Conservation (phyloP, 2,888 invertebrate genomes). For the Zhuqinia jingwanae region DNA sequence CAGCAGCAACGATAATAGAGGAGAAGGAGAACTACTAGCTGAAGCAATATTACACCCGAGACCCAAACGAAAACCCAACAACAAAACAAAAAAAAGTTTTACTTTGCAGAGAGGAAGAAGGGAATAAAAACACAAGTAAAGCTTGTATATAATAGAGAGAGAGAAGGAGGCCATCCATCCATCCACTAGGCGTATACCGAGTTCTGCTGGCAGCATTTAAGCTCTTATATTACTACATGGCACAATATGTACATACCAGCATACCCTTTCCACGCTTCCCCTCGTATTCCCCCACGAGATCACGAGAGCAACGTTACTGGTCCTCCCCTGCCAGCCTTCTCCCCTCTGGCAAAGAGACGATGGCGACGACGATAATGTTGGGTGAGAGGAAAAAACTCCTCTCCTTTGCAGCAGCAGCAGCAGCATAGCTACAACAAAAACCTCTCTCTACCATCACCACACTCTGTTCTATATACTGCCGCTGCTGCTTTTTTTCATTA, state of each 20-base stretch:
- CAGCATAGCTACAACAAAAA: not conserved
- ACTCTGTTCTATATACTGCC: too few species aligned
- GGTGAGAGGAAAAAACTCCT: conserved; percentile 46
- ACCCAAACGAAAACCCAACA: too few species aligned
- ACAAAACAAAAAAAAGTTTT: conserved; percentile 12
- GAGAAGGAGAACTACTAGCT: not conserved
- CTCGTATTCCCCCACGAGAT: conserved; percentile 66
- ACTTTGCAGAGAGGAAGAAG: not conserved
- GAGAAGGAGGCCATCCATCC: conserved; percentile 51
- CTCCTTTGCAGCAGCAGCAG: too few species aligned
- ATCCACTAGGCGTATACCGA: conserved; percentile 16
- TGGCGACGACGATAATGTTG: conserved; percentile 66
- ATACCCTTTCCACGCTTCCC: conserved; percentile 64
- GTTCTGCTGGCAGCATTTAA: conserved; percentile 12
- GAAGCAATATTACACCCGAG: conserved; percentile 30
- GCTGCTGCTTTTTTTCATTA: too few species aligned
- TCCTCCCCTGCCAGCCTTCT: conserved; percentile 62
- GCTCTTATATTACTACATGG: conserved; percentile 1
- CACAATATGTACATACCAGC: conserved; percentile 25
- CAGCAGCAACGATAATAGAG: conserved; percentile 28
- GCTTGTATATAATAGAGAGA: not conserved
- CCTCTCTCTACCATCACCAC: too few species aligned
- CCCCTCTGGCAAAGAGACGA: conserved; percentile 64
- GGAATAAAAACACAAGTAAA: conserved; percentile 9
- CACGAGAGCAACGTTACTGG: conserved; percentile 64